These are phyloP conservation scores for Anhinga anhinga DNA, from an alignment of 2,113 vertebrate genomes.

Conservation along the genomic window DNA sequence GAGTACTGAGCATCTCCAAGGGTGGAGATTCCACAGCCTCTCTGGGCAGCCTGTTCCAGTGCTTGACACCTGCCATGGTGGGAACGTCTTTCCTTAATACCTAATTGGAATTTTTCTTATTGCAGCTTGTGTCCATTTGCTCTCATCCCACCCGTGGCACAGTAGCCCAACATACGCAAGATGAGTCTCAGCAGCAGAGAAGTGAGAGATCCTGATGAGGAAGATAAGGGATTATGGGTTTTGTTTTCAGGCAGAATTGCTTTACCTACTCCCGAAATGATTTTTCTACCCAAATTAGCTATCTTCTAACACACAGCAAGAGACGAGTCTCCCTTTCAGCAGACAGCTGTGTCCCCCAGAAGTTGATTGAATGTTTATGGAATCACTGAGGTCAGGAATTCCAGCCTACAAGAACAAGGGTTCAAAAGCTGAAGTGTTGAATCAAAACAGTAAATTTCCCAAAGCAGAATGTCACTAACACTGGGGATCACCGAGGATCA, in stretches of 20 bases:
- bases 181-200: neutral
- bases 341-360: neutral
- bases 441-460: neutral
- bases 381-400: neutral
- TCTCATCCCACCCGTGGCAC: neutral
- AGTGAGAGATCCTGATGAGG: neutral
- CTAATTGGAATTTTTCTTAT: neutral
- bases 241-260: neutral
- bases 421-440: conserved; percentile 27
- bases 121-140: neutral
- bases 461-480: neutral
- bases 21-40: neutral
- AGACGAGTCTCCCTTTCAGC: neutral
- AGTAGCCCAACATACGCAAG: neutral
- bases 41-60: neutral
- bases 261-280: neutral
- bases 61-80: neutral
- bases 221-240: neutral
- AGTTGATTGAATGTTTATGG: neutral
- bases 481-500: neutral
- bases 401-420: neutral
- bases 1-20: neutral
- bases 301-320: neutral
- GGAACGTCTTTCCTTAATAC: neutral
- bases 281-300: neutral